A percentile compares a stretch with the other conserved stretches of the same genome.
These are phyloP conservation scores for Leptothorax acervorum DNA, from an alignment of 2,888 invertebrate species.

Conservation along the genomic window DNA sequence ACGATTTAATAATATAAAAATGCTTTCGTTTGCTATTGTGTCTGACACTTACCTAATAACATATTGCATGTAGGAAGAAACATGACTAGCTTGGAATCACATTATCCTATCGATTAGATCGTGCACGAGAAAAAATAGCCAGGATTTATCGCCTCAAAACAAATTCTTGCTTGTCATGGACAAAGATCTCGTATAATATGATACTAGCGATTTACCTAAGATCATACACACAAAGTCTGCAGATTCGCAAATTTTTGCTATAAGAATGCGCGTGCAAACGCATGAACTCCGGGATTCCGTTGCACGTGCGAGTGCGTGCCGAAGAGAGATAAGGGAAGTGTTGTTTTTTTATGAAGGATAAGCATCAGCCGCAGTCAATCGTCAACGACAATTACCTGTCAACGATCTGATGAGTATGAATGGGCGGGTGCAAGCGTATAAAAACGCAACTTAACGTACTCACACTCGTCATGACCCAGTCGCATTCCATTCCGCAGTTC, in stretches of 20 bases:
- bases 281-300: background rate
- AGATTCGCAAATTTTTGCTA: background rate
- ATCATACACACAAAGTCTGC: background rate
- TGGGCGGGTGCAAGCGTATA: background rate
- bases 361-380: conserved; percentile 1
- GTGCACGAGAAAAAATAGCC: background rate
- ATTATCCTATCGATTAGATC: background rate
- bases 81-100: background rate
- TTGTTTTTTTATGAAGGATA: conserved; percentile 22
- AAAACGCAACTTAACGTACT: background rate
- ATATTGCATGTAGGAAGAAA: background rate
- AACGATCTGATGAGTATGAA: conserved; percentile 21
- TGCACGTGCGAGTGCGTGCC: background rate
- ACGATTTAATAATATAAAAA: conserved; percentile 5
- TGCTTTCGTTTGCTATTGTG: conserved; percentile 1
- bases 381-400: conserved; percentile 35
- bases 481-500: background rate
- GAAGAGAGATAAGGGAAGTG: conserved; percentile 3
- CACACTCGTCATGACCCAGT: too few relatives aligned
- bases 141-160: background rate
- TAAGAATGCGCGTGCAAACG: background rate
- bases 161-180: background rate
- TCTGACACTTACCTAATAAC: background rate
- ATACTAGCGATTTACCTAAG: background rate
- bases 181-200: background rate